Conservation (phyloP, 2,113 vertebrate species). For the Hemicordylus capensis region DNA sequence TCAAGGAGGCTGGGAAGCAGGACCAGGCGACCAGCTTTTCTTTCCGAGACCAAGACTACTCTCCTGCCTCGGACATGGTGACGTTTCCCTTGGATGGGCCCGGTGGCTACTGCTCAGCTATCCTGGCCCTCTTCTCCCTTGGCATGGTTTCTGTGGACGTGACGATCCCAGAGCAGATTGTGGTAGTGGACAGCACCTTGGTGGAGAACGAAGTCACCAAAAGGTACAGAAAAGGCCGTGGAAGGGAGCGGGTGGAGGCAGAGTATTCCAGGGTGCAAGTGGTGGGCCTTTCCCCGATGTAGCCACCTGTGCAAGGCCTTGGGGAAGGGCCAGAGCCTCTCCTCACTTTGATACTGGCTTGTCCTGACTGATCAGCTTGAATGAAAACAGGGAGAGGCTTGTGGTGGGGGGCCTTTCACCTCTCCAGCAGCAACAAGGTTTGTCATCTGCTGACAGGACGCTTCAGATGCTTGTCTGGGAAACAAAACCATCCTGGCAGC, state of each 20-base stretch:
- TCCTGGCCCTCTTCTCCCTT: constrained; percentile 86
- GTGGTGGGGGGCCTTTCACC: neutral
- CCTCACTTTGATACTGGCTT: neutral
- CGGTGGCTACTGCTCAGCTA: constrained; percentile 84
- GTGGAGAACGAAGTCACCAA: constrained; percentile 88
- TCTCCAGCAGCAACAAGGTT: neutral
- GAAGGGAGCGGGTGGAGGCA: neutral
- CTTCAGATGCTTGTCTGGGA: neutral
- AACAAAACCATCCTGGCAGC: neutral
- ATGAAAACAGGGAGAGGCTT: neutral
- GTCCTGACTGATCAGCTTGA: neutral
- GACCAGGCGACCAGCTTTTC: constrained; percentile 71
- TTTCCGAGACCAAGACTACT: constrained; percentile 77
- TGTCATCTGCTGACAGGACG: neutral
- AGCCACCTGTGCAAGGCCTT: too few species aligned
- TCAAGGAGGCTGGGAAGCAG: constrained; percentile 69
- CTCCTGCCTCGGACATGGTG: constrained; percentile 72
- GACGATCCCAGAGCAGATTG: constrained; percentile 91
- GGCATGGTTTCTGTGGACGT: constrained; percentile 85
- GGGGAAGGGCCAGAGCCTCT: neutral
- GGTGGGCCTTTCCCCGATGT: neutral
- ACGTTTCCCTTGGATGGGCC: constrained; percentile 83
- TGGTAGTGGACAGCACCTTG: constrained; percentile 92
- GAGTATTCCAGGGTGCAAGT: too few species aligned
- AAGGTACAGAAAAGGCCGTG: constrained; percentile 63